These are phyloP conservation scores for Stegodyphus dumicola DNA, from an alignment of 1,140 invertebrate species.

Conservation along the genomic window DNA sequence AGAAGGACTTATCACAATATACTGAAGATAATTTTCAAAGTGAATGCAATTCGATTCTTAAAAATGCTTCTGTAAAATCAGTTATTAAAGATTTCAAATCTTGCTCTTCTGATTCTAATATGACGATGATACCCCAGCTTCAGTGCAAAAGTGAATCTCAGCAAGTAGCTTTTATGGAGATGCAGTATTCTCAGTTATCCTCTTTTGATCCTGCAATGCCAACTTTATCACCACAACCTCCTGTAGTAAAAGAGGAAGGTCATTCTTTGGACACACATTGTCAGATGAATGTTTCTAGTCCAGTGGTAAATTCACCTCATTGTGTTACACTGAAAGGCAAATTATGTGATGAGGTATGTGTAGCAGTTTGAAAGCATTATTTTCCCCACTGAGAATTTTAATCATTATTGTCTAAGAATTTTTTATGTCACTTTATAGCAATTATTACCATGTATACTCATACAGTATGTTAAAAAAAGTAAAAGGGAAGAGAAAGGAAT, in stretches of 20 bases:
- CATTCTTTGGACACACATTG: neutral
- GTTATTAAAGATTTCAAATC: neutral
- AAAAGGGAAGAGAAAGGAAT: too few relatives aligned
- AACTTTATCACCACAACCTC: constrained; percentile 55
- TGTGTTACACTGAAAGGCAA: constrained; percentile 48
- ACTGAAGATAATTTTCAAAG: neutral
- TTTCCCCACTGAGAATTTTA: too few relatives aligned
- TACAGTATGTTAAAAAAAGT: too few relatives aligned
- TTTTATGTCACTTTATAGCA: too few relatives aligned
- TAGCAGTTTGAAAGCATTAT: too few relatives aligned
- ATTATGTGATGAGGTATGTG: constrained; percentile 40
- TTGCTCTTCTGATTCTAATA: neutral
- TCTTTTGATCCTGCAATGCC: constrained; percentile 56
- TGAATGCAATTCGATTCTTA: neutral
- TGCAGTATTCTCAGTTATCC: constrained; percentile 22
- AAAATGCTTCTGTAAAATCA: neutral
- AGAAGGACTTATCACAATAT: neutral
- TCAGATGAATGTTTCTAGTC: constrained; percentile 14
- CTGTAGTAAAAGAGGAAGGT: constrained; percentile 19
- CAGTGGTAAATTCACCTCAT: constrained; percentile 17
- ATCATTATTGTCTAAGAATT: too few relatives aligned
- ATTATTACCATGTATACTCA: too few relatives aligned
- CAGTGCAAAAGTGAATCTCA: constrained; percentile 24
- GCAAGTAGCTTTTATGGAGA: neutral
- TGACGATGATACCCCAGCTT: constrained; percentile 20